These are phyloP conservation scores for Siniperca scherzeri DNA, from an alignment of 2,797 vertebrate genomes.

Conservation along the genomic window DNA sequence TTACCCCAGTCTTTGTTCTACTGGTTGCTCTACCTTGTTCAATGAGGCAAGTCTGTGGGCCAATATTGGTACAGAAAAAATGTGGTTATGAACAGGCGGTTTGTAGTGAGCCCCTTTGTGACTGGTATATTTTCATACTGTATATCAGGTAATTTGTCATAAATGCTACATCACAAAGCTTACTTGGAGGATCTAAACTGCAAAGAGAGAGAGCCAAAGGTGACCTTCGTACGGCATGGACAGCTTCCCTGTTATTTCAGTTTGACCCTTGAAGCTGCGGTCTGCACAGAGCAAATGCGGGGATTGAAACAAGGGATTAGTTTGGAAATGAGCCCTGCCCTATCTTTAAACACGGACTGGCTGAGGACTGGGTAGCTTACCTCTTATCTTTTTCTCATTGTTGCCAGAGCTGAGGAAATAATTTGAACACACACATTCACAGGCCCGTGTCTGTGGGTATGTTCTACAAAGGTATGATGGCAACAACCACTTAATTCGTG, in stretches of 20 bases:
- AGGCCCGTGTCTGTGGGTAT: constrained; percentile 77
- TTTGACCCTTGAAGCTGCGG: constrained; percentile 71
- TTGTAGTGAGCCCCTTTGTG: constrained; percentile 41
- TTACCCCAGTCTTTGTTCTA: constrained; percentile 80
- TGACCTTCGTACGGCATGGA: constrained; percentile 71
- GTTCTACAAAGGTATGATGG: constrained; percentile 86
- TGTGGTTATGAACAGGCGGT: constrained; percentile 40
- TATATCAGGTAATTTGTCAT: constrained; percentile 57
- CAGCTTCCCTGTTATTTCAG: constrained; percentile 61
- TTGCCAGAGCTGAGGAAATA: constrained; percentile 77
- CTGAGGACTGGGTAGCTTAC: constrained; percentile 73
- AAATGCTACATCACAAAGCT: constrained; percentile 28
- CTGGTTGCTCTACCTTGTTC: constrained; percentile 77
- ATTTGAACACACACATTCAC: constrained; percentile 77
- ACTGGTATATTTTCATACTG: constrained; percentile 42
- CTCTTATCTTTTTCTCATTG: constrained; percentile 76
- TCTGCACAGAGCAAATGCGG: constrained; percentile 67
- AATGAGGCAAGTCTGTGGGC: constrained; percentile 61
- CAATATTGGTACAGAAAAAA: constrained; percentile 54
- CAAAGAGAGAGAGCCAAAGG: constrained; percentile 49
- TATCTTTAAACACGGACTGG: constrained; percentile 72
- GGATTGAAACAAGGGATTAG: constrained; percentile 80
- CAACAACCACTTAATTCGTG: constrained; percentile 90
- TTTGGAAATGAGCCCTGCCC: constrained; percentile 77
- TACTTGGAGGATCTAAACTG: constrained; percentile 50